Conservation (phyloP, 2,797 vertebrate genomes). For the Pampus argenteus region DNA sequence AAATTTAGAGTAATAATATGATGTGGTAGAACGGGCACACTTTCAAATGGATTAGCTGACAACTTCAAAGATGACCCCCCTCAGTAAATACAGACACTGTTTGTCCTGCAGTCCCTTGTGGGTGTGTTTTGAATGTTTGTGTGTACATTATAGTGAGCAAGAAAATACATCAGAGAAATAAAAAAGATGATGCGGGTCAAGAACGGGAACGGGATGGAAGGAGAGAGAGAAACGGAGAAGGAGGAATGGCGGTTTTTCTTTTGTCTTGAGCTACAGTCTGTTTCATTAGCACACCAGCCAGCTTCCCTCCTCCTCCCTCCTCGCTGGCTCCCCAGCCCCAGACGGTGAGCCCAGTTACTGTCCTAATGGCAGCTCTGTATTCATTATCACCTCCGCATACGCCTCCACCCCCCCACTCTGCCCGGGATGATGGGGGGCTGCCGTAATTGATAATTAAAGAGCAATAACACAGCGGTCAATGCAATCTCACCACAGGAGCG, state of each 20-base stretch:
- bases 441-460: constrained; percentile 90
- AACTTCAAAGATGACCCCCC: constrained; percentile 66
- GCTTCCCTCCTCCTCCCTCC: constrained; percentile 54
- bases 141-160: constrained; percentile 36
- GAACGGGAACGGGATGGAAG: constrained; percentile 45
- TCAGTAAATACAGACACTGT: constrained; percentile 54
- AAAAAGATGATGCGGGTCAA: constrained; percentile 49
- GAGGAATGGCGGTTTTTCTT: constrained; percentile 70
- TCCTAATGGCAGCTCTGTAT: constrained; percentile 86
- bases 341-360: constrained; percentile 75
- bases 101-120: constrained; percentile 34
- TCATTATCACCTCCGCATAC: constrained; percentile 85
- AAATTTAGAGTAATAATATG: constrained; percentile 29
- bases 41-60: constrained; percentile 57
- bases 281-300: constrained; percentile 83
- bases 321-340: constrained; percentile 63
- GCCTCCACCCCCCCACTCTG: constrained; percentile 68
- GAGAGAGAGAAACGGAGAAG: constrained; percentile 33
- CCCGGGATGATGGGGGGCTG: constrained; percentile 66
- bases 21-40: constrained; percentile 24
- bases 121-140: constrained; percentile 25
- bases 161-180: constrained; percentile 38
- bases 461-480: constrained; percentile 88
- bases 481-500: constrained; percentile 83
- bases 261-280: constrained; percentile 80